Base-by-base conservation (phyloP, 2,888 invertebrate species). In the Anagyrus pseudococci region DNA sequence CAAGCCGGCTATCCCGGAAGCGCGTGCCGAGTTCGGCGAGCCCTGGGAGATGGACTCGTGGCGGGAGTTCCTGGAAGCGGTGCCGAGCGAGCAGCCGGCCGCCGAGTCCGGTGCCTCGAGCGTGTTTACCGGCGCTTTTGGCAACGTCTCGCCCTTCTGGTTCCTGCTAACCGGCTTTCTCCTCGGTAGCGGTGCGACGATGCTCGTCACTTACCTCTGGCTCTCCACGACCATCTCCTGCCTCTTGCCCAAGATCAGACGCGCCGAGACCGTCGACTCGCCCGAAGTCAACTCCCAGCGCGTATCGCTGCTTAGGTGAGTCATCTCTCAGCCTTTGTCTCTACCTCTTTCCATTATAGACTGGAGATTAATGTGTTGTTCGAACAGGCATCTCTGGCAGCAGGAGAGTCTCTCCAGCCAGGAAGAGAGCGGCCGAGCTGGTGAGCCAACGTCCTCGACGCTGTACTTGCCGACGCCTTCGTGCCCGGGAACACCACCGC, bases 401-500 rank as follows among this genome's bases (percentile, higher is more conserved):
- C 61, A 66, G 17, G 66, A 66, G 15, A 58, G 44, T 25, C 26
- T 41, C n/a, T 19, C 49, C 4, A 41, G 22, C 10, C 19, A 60
- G 2, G 63, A 66, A 6, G 66, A 66, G 0, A 48, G 29, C 7
- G 40, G 23, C 29, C 41, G 20, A 13, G 26, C 7, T 22, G 25
- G 53, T 13, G 20, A 3, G 4, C 43, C 22, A 10, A 20, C 19
- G 10, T n/a, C 26, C 3, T 64, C 26, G 66, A 65, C n/a, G n/a
- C 44, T 47, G 1, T 60, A 60, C 2, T 4, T 58, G 17, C 55
- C 66, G 13, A 64, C 70, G 22, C 69, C 66, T 7, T 68, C 72
- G 15, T 76, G 77, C 59, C 77, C 78, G 1, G 77, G 72, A 19
- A 80, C 79, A 15, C 80, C 80, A 2, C 80, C 80, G 1, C 80